Base-by-base conservation (phyloP, 1,140 invertebrate genomes). In the Grapholita molesta region DNA sequence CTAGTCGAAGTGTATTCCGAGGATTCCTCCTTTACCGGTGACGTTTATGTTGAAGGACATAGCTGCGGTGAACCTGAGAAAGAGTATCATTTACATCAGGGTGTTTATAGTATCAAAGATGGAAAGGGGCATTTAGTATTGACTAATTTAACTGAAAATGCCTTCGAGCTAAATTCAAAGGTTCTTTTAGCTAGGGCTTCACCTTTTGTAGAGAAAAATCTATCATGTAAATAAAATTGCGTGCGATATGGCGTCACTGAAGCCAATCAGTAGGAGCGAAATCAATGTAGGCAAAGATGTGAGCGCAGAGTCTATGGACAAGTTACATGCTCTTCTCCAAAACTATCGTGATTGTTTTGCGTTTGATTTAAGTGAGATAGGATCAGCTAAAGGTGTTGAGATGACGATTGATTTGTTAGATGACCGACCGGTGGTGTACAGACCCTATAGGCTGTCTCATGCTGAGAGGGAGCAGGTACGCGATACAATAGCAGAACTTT, bases 21-120 rank as follows among this genome's bases (percentile, higher is more conserved):
- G 53, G 57, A 68, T 23, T 15, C 57, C 11, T 24, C 18, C 1
- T 55, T 55, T 55, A 7, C 52, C 9, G 52, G 52, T 55, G 52
- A 67, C 48, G 33, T 70, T 30, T 64, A 42, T 57, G 28, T 70
- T 18, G 55, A 68, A 33, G 66, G 66, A 30, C 64, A 71, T 68
- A 64, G 66, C 65, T 61, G 23, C 18, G 52, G 21, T 24, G 52
- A 55, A 24, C 61, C 61, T 18, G 25, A 28, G 2, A 64, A 35
- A 1, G 61, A 64, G 25, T 64, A 64, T 12, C 61, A 28, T 28
- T 21, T 64, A 64, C 28, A 28, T 28, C 12, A 24, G 3, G 61
- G 61, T 64, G 61, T 28, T 33, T 64, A 64, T 35, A 24, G 61
- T 15, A 32, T 64, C 24, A 32, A 15, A 3, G n/a, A 32, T 12